Evolutionary conservation across 2,113 vertebrate genomes (phyloP).

Genomic region (Xenotilapia flavipinnis): DNA sequence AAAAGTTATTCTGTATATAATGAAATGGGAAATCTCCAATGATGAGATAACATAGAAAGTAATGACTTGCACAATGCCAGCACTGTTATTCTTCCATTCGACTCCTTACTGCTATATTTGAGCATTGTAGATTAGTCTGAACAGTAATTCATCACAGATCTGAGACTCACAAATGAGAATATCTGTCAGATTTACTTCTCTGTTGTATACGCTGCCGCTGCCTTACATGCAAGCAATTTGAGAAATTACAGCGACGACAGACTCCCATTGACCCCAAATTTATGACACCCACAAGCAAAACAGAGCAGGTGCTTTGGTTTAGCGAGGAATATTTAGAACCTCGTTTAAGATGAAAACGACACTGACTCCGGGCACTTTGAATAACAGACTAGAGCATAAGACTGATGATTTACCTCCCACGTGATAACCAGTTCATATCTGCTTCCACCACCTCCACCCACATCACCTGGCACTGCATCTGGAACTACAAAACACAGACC

Average conservation of each 20-base stretch:
- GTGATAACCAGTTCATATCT: constrained; percentile 92
- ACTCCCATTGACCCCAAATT: constrained; percentile 14
- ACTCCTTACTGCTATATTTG: background rate
- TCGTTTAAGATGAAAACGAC: constrained; percentile 13
- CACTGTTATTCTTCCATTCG: background rate
- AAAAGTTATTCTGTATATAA: constrained; percentile 27
- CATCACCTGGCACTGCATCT: constrained; percentile 84
- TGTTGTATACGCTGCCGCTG: background rate
- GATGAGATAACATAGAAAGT: constrained; percentile 2
- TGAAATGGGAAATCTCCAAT: constrained; percentile 26
- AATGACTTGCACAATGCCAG: constrained; percentile 10
- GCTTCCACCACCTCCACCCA: constrained; percentile 90
- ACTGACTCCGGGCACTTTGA: constrained; percentile 1
- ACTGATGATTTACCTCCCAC: constrained; percentile 91
- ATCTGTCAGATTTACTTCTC: constrained; percentile 13
- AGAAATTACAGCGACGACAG: constrained; percentile 24
- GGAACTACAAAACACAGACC: constrained; percentile 74
- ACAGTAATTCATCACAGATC: constrained; percentile 18
- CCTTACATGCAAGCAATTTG: constrained; percentile 14
- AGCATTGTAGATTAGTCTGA: background rate
- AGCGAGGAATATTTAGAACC: constrained; percentile 16
- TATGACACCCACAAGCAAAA: constrained; percentile 21
- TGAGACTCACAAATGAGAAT: constrained; percentile 24
- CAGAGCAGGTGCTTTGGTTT: constrained; percentile 11
- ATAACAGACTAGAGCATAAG: constrained; percentile 49